phyloP scores from a whole-genome alignment of 2,797 vertebrate genomes.

The Rhyacichthys aspro region DNA sequence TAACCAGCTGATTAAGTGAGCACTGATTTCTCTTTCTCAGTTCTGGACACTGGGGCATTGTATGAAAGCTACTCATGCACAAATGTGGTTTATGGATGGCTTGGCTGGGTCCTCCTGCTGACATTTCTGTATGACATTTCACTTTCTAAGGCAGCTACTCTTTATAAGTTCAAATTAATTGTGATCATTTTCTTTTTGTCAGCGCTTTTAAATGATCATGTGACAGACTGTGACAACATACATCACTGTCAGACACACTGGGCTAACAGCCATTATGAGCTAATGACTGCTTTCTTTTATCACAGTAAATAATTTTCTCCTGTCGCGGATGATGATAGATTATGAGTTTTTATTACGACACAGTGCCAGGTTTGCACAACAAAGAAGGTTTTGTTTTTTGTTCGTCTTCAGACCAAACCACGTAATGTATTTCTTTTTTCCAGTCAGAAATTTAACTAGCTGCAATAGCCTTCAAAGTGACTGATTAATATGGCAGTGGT shows the following conservation, averaged over 20 bases:
- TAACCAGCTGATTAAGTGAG: constrained; percentile 37
- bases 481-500: no score
- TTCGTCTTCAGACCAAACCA: constrained; percentile 8
- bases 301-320: constrained; percentile 32
- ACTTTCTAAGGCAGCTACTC: constrained; percentile 45
- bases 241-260: constrained; percentile 44
- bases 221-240: constrained; percentile 35
- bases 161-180: constrained; percentile 47
- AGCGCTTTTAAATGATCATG: constrained; percentile 49
- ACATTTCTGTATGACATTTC: constrained; percentile 51
- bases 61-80: constrained; percentile 45
- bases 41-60: constrained; percentile 45
- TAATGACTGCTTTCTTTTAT: constrained; percentile 36
- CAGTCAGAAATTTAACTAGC: neutral
- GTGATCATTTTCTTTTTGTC: constrained; percentile 51
- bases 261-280: constrained; percentile 41
- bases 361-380: neutral
- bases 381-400: constrained; percentile 15
- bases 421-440: neutral
- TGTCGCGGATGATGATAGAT: constrained; percentile 42
- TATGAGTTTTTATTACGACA: constrained; percentile 20
- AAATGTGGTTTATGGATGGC: constrained; percentile 46
- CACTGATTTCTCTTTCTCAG: constrained; percentile 10
- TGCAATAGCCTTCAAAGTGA: neutral
- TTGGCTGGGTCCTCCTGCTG: constrained; percentile 37